A percentile compares a stretch with the other conserved stretches of the same genome.
Conservation (phyloP, 2,888 invertebrate genomes). For the Onchidella celtica region DNA sequence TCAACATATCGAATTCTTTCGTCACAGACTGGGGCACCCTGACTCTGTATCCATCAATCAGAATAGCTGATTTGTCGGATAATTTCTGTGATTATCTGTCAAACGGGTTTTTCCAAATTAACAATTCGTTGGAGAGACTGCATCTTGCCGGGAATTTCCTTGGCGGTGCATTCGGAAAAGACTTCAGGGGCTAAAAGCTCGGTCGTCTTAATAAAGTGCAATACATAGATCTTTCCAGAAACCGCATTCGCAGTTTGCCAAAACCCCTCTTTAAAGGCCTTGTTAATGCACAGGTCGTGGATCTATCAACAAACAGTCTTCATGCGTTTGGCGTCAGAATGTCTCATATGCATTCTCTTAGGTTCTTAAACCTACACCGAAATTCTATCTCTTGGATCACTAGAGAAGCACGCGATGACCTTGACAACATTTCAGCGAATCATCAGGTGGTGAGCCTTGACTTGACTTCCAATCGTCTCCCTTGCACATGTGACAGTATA, state of each 20-base stretch:
- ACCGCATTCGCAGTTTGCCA: slow-evolving; percentile 10
- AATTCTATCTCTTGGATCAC: slow-evolving; percentile 29
- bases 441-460: slow-evolving; percentile 3
- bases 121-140: slow-evolving; percentile 21
- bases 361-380: background rate
- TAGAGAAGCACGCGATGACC: background rate
- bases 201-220: background rate
- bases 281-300: background rate
- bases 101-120: background rate
- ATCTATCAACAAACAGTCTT: slow-evolving; percentile 13
- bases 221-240: slow-evolving; percentile 30
- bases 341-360: slow-evolving; percentile 24
- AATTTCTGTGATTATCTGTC: slow-evolving; percentile 21
- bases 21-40: slow-evolving; percentile 17
- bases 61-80: slow-evolving; percentile 35
- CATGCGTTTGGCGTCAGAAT: background rate
- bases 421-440: slow-evolving; percentile 5
- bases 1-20: slow-evolving; percentile 25
- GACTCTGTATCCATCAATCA: background rate
- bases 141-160: slow-evolving; percentile 16
- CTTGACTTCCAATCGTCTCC: slow-evolving; percentile 24
- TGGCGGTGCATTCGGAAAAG: slow-evolving; percentile 11
- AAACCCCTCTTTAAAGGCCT: slow-evolving; percentile 1
- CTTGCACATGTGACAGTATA: slow-evolving; percentile 24
- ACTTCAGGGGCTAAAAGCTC: background rate